These are phyloP conservation scores for Calephelis virginiensis DNA, from an alignment of 1,140 invertebrate genomes.

Conservation along the genomic window DNA sequence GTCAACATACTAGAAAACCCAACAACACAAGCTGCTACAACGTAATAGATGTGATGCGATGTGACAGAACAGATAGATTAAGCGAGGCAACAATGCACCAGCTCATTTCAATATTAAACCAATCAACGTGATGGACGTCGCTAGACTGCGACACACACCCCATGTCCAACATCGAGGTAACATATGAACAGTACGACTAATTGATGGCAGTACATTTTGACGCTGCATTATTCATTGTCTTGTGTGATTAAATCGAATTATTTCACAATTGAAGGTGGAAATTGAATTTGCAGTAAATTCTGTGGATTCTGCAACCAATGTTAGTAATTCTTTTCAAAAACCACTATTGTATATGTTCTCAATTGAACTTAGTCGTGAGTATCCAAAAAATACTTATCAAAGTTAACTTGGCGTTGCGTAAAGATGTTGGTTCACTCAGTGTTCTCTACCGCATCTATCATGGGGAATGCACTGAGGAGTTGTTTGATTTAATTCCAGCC, in stretches of 20 bases:
- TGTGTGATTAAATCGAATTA: conserved; percentile 24
- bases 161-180: conserved; percentile 11
- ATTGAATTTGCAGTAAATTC: background rate
- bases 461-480: too few relatives aligned
- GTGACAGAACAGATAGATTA: conserved; percentile 18
- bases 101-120: conserved; percentile 50
- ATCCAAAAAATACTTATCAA: too few relatives aligned
- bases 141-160: conserved; percentile 24
- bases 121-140: conserved; percentile 48
- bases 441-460: too few relatives aligned
- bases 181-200: conserved; percentile 29
- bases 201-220: conserved; percentile 37
- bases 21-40: conserved; percentile 1
- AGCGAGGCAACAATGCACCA: conserved; percentile 28
- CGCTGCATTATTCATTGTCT: conserved; percentile 46
- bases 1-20: background rate
- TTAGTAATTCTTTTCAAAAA: too few relatives aligned
- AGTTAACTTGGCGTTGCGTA: too few relatives aligned
- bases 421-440: too few relatives aligned
- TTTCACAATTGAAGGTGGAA: background rate
- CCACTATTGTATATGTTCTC: too few relatives aligned
- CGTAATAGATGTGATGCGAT: conserved; percentile 7
- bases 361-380: too few relatives aligned
- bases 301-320: too few relatives aligned
- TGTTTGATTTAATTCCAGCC: too few relatives aligned